A percentile compares a stretch with the other conserved stretches of the same genome.
phyloP scores from a whole-genome alignment of 53 echinoderm and acorn worm species.

The Paracentrotus lividus region DNA sequence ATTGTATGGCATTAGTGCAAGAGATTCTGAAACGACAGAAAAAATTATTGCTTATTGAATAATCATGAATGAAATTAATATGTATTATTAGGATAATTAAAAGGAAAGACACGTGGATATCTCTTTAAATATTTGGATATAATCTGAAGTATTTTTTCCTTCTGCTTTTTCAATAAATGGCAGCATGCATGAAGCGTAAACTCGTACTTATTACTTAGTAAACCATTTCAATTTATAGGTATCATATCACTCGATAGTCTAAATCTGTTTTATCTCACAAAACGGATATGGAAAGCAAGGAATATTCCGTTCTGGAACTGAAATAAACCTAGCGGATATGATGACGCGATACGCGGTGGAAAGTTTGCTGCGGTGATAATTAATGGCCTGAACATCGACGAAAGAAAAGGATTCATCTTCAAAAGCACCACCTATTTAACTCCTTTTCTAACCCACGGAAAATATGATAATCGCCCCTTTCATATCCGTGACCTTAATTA shows the following conservation, averaged over 20 bases:
- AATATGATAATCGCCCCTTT: conserved; percentile 13
- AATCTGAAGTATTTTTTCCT: no score
- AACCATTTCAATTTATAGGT: neutral
- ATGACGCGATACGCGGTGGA: conserved; percentile 32
- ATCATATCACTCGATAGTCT: neutral
- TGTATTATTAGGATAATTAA: no score
- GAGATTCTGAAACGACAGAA: no score
- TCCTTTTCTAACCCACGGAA: neutral
- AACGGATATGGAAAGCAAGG: neutral
- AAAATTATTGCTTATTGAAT: no score
- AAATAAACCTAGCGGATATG: conserved; percentile 2
- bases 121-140: no score
- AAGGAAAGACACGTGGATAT: no score
- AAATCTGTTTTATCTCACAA: neutral
- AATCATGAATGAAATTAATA: no score
- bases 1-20: no score
- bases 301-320: conserved; percentile 16
- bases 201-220: no score
- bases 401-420: neutral
- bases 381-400: neutral
- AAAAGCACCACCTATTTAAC: no score
- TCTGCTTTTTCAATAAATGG: no score
- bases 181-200: no score
- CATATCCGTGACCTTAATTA: neutral
- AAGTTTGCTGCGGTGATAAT: conserved; percentile 34